Percentiles rank a stretch among this genome's conserved stretches.
These are phyloP conservation scores for Salpingus planirostris DNA, from an alignment of 2,888 invertebrate genomes.

Conservation along the genomic window DNA sequence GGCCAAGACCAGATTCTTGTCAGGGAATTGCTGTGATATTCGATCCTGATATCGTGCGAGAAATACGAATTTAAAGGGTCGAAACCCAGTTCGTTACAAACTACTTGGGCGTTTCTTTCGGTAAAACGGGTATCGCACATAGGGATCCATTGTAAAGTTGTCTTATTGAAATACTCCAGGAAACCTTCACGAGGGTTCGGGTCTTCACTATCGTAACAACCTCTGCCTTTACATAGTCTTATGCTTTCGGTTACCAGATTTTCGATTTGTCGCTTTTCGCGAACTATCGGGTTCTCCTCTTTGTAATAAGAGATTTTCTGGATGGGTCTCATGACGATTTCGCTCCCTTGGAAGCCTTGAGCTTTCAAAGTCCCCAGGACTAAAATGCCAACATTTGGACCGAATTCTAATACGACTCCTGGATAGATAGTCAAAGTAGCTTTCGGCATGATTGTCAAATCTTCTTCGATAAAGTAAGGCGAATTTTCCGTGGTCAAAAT, in stretches of 20 bases:
- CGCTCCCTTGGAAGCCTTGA: conserved; percentile 63
- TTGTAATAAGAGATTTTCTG: conserved; percentile 37
- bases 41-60: conserved; percentile 74
- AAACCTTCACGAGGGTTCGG: conserved; percentile 69
- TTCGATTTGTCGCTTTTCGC: conserved; percentile 47
- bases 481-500: conserved; percentile 49
- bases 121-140: conserved; percentile 94
- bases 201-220: conserved; percentile 51
- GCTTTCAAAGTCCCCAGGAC: conserved; percentile 87
- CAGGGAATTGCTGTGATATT: conserved; percentile 81
- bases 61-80: conserved; percentile 85
- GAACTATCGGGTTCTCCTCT: conserved; percentile 34
- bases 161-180: conserved; percentile 88
- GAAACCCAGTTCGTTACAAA: conserved; percentile 86
- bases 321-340: conserved; percentile 69
- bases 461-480: conserved; percentile 76
- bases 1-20: conserved; percentile 91
- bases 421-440: conserved; percentile 77
- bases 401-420: conserved; percentile 87
- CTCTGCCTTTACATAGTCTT: conserved; percentile 68
- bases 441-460: conserved; percentile 95
- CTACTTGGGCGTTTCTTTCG: conserved; percentile 93
- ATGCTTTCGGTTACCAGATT: conserved; percentile 55
- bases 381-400: conserved; percentile 90
- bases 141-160: conserved; percentile 93